A percentile compares a stretch with the other conserved stretches of the same genome.
Conservation (phyloP, 2,888 invertebrate species). For the Ectemnius cavifrons region DNA sequence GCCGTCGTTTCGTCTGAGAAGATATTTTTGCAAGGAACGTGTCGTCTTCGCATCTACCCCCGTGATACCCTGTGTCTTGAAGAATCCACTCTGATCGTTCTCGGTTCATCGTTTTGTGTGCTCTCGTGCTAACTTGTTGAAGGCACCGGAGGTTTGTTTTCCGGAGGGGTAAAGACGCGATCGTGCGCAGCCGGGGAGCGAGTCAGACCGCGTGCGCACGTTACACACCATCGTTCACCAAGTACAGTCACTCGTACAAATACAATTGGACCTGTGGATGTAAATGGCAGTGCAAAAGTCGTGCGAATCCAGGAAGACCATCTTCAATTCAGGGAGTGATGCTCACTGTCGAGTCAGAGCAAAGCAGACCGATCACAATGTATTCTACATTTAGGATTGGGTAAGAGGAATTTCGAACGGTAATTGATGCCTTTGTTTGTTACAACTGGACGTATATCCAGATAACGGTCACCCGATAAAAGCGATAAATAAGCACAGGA, state of each 20-base stretch:
- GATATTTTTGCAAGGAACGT: conserved; percentile 50
- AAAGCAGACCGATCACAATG: conserved; percentile 2
- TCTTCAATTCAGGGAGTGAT: too few relatives aligned
- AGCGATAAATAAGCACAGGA: conserved; percentile 28
- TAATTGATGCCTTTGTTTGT: conserved; percentile 38
- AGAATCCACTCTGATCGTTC: neutral
- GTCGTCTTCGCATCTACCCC: conserved; percentile 64
- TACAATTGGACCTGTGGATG: too few relatives aligned
- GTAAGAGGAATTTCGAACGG: conserved; percentile 22
- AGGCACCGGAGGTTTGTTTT: neutral
- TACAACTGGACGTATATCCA: conserved; percentile 30
- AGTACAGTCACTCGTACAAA: too few relatives aligned
- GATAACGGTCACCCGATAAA: conserved; percentile 25
- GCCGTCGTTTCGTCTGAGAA: conserved; percentile 52
- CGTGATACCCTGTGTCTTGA: conserved; percentile 49
- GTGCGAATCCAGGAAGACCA: conserved; percentile 26
- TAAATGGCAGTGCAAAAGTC: too few relatives aligned
- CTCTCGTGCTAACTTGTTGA: neutral
- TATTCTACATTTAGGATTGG: conserved; percentile 21
- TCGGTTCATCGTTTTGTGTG: neutral
- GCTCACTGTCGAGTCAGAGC: too few relatives aligned
- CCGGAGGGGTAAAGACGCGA: neutral
- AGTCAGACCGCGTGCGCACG: conserved; percentile 1
- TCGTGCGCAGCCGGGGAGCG: conserved; percentile 5
- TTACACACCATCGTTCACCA: neutral